Percentiles rank a stretch among this genome's conserved stretches.
Evolutionary conservation across 2,888 invertebrate species (phyloP).

Genomic region (Melinaea menophilus): DNA sequence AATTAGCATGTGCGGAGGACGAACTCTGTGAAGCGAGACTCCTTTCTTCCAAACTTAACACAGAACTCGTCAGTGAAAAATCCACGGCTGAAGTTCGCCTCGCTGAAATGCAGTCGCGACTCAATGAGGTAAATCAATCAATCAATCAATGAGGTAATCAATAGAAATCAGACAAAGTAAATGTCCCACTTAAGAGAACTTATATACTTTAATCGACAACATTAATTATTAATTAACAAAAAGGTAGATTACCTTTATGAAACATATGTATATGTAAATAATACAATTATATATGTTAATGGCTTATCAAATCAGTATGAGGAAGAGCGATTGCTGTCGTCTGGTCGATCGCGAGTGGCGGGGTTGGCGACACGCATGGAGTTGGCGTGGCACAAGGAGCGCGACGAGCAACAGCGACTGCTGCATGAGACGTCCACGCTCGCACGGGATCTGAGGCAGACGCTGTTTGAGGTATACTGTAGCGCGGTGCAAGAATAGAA

Average conservation of each 20-base stretch:
- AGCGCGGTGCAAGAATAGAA: too few species aligned
- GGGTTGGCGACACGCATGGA: conserved; percentile 93
- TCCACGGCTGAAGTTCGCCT: conserved; percentile 91
- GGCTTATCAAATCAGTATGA: conserved; percentile 78
- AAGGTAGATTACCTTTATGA: too few species aligned
- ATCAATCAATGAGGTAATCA: background rate
- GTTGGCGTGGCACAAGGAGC: conserved; percentile 95
- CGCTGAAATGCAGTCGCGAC: conserved; percentile 91
- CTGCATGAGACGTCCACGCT: conserved; percentile 93
- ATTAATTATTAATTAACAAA: too few species aligned
- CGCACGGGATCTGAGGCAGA: conserved; percentile 91
- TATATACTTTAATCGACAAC: too few species aligned
- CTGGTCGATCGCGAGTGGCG: conserved; percentile 90
- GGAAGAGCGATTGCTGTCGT: conserved; percentile 89
- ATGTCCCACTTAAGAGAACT: too few species aligned
- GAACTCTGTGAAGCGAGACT: conserved; percentile 90
- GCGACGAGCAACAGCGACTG: conserved; percentile 93
- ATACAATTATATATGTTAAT: too few species aligned
- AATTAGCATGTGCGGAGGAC: conserved; percentile 91
- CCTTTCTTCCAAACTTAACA: conserved; percentile 89
- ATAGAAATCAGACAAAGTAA: too few species aligned
- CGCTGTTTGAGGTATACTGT: conserved; percentile 84
- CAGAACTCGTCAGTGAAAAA: conserved; percentile 92
- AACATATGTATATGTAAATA: too few species aligned
- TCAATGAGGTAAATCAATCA: conserved; percentile 81